A percentile compares a stretch with the other conserved stretches of the same genome.
Evolutionary conservation across 2,888 invertebrate species (phyloP).

Genomic region (Dexiosoma caninum): DNA sequence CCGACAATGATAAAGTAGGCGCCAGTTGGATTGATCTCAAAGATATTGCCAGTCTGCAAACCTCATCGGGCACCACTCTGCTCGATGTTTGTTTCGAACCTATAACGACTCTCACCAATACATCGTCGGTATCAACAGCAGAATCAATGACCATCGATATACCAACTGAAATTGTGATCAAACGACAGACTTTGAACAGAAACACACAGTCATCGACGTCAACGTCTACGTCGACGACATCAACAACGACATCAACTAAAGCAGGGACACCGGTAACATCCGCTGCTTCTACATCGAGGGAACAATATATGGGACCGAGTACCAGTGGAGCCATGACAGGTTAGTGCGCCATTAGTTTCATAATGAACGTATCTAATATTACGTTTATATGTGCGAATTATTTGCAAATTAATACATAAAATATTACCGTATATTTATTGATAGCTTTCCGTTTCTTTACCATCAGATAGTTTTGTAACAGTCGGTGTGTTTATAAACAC

Average conservation of each 20-base stretch:
- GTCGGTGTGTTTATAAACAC: too few species aligned
- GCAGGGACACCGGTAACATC: conserved; percentile 61
- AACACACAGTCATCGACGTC: conserved; percentile 47
- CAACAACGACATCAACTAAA: conserved; percentile 32
- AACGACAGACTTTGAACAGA: conserved; percentile 56
- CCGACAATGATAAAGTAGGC: conserved; percentile 74
- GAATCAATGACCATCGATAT: conserved; percentile 67
- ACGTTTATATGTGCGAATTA: too few species aligned
- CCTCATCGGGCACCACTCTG: conserved; percentile 67
- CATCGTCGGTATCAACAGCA: conserved; percentile 54
- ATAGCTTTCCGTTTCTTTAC: too few species aligned
- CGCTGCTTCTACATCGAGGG: conserved; percentile 62
- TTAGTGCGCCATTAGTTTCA: conserved; percentile 65
- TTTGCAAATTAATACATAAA: too few species aligned
- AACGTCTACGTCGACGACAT: conserved; percentile 47
- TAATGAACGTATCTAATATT: too few species aligned
- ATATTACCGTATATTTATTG: too few species aligned
- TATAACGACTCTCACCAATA: conserved; percentile 58
- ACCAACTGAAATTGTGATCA: conserved; percentile 66
- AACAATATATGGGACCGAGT: conserved; percentile 61
- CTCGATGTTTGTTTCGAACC: conserved; percentile 73
- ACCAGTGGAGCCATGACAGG: conserved; percentile 75
- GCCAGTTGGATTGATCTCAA: conserved; percentile 77
- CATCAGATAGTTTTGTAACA: too few species aligned
- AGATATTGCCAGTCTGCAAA: conserved; percentile 75